Conservation (phyloP, 2,113 vertebrate species). For the Odontesthes bonariensis region DNA sequence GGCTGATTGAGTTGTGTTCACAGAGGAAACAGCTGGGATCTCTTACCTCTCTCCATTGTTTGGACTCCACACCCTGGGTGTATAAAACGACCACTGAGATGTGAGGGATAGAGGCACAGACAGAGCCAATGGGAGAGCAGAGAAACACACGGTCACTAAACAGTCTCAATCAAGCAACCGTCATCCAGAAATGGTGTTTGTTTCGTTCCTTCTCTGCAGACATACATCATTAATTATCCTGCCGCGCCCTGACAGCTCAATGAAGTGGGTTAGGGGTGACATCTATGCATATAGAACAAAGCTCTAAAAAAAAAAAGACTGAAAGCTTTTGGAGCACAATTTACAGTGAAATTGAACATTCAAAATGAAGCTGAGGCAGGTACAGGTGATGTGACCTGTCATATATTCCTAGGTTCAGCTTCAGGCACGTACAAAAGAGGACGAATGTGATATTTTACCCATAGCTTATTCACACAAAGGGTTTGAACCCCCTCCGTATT, state of each 20-base stretch:
- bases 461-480: slow-evolving; percentile 54
- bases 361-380: slow-evolving; percentile 28
- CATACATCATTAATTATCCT: slow-evolving; percentile 64
- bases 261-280: slow-evolving; percentile 23
- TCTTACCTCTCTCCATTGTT: slow-evolving; percentile 96
- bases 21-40: slow-evolving; percentile 23
- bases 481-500: slow-evolving; percentile 40
- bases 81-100: slow-evolving; percentile 93
- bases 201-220: slow-evolving; percentile 47
- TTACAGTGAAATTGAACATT: not conserved
- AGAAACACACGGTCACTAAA: slow-evolving; percentile 31
- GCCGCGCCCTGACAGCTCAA: slow-evolving; percentile 53
- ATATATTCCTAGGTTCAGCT: slow-evolving; percentile 38
- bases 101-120: slow-evolving; percentile 16
- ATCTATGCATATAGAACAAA: slow-evolving; percentile 33
- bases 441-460: slow-evolving; percentile 33
- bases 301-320: slow-evolving; percentile 18
- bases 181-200: slow-evolving; percentile 38
- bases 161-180: slow-evolving; percentile 34
- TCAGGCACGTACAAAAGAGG: slow-evolving; percentile 43
- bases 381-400: slow-evolving; percentile 34
- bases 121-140: slow-evolving; percentile 19
- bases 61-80: slow-evolving; percentile 91
- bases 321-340: slow-evolving; percentile 29
- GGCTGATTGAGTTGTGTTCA: slow-evolving; percentile 61